phyloP scores from a whole-genome alignment of 2,797 vertebrate genomes.

The Coregonus sp. region DNA sequence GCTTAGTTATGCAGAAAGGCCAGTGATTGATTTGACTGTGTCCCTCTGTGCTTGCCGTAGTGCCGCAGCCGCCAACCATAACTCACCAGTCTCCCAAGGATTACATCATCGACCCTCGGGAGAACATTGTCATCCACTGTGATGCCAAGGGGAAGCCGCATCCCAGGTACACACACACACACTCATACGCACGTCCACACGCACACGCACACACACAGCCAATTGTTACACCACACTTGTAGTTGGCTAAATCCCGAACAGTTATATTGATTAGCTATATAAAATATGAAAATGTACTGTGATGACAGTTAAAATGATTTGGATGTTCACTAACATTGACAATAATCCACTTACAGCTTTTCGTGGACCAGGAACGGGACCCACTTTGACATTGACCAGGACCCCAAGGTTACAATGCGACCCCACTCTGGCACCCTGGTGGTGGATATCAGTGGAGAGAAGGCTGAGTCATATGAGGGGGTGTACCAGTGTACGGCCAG shows the following conservation, averaged over 20 bases:
- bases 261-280: neutral
- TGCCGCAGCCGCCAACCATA: slow-evolving; percentile 95
- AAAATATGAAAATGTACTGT: neutral
- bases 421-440: slow-evolving; percentile 87
- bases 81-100: slow-evolving; percentile 94
- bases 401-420: slow-evolving; percentile 85
- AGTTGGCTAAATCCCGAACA: neutral
- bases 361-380: slow-evolving; percentile 95
- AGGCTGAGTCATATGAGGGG: slow-evolving; percentile 88
- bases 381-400: slow-evolving; percentile 90
- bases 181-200: neutral
- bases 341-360: slow-evolving; percentile 76
- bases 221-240: neutral
- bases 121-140: slow-evolving; percentile 94
- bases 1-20: slow-evolving; percentile 51
- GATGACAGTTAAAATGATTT: too few species aligned
- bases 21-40: slow-evolving; percentile 56
- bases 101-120: slow-evolving; percentile 94
- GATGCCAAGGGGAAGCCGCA: slow-evolving; percentile 96
- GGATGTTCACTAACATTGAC: neutral
- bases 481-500: slow-evolving; percentile 93
- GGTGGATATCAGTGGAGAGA: slow-evolving; percentile 89
- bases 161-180: slow-evolving; percentile 79
- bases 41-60: slow-evolving; percentile 69
- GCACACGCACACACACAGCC: neutral